Base-by-base conservation (phyloP, 2,797 vertebrate genomes). In the Sebastes hopkinsi region DNA sequence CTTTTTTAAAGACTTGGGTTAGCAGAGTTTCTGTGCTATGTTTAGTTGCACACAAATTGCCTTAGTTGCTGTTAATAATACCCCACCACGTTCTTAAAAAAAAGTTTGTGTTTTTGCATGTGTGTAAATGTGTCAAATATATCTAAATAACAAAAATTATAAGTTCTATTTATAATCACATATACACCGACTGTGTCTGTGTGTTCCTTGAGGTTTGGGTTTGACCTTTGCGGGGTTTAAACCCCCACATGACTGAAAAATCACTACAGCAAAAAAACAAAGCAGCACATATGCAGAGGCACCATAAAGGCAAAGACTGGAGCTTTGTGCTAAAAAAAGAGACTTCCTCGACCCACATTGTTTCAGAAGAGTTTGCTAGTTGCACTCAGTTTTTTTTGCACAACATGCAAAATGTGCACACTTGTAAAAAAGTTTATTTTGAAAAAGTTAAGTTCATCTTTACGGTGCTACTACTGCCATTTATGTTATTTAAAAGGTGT, bases 261-360 rank as follows among this genome's bases (percentile, higher is more conserved):
- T 54, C 65, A 32, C 66, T 74, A 13, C 56, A 64, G 50, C 58
- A 65, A 50, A 20, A 77, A 77, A 82, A 75, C 27, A 72, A n/a
- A 14, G 46, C 52, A 52, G 72, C 50, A 60, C 54, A 75, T 18
- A 54, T 34, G 69, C 55, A 56, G n/a, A 86, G 32, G 29, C 5
- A 12, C 27, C 58, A 83, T 66, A 82, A 64, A 90, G 42, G 25
- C 25, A 61, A 75, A 74, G 9, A 77, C 29, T 67, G 60, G 30
- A 34, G 66, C 77, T 87, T 78, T 84, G 74, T 83, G 64, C 74
- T 83, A 76, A 75, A 91, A 91, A 82, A 84, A 55, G 22, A 84
- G 27, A 58, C 68, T 36, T 67, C 69, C 30, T 74, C 68, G 75
- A 59, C 75, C 67, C 67, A 83, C 76, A 82, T 36, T 58, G 58